These are phyloP conservation scores for Nymphalis urticae DNA, from an alignment of 2,888 invertebrate species.

Conservation along the genomic window DNA sequence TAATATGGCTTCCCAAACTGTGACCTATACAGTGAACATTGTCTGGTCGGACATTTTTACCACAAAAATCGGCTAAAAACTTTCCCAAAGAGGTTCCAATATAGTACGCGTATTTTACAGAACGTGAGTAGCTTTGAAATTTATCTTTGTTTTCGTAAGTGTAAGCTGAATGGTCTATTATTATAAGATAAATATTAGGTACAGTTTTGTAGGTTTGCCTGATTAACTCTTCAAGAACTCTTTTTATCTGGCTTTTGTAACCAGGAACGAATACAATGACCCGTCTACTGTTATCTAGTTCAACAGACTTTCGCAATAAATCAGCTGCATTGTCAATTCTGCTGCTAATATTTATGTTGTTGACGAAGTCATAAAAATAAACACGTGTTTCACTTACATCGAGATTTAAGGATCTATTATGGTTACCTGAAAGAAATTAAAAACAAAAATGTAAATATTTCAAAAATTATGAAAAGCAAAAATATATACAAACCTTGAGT, in stretches of 20 bases:
- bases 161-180: slow-evolving; percentile 40
- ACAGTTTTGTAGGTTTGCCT: slow-evolving; percentile 35
- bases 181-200: slow-evolving; percentile 36
- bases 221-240: slow-evolving; percentile 36
- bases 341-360: slow-evolving; percentile 31
- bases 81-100: slow-evolving; percentile 37
- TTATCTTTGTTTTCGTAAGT: slow-evolving; percentile 36
- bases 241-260: slow-evolving; percentile 38
- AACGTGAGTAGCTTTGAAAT: slow-evolving; percentile 36
- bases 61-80: slow-evolving; percentile 33
- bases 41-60: slow-evolving; percentile 21
- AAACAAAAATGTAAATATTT: neutral
- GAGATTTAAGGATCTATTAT: slow-evolving; percentile 30
- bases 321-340: slow-evolving; percentile 27
- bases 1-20: slow-evolving; percentile 41
- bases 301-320: slow-evolving; percentile 17
- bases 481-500: too few species aligned
- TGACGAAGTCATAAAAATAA: slow-evolving; percentile 40
- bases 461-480: too few species aligned
- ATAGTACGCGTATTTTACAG: slow-evolving; percentile 41
- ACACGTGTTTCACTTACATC: slow-evolving; percentile 37
- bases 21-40: slow-evolving; percentile 40
- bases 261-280: slow-evolving; percentile 39
- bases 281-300: slow-evolving; percentile 24
- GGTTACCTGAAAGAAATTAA: slow-evolving; percentile 33